Percentiles rank a stretch among this genome's conserved stretches.
These are phyloP conservation scores for Spilogale gracilis DNA, from an alignment of 2,113 vertebrate species.

Conservation along the genomic window DNA sequence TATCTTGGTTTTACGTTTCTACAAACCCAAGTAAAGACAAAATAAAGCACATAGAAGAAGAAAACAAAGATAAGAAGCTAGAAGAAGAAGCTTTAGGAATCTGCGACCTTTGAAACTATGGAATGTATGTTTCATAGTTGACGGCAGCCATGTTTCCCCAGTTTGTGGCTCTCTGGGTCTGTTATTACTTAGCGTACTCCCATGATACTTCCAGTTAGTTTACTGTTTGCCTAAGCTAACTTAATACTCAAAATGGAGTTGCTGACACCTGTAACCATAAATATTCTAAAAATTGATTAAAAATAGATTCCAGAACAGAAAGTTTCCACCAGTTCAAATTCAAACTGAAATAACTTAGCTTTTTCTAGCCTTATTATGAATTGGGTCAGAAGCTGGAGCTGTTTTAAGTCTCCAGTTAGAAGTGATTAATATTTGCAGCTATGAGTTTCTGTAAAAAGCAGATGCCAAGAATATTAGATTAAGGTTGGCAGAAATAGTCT, in stretches of 20 bases:
- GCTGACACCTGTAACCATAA: neutral
- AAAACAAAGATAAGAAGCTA: neutral
- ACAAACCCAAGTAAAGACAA: neutral
- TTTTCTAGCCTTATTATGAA: neutral
- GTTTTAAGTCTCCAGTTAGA: neutral
- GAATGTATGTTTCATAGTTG: neutral
- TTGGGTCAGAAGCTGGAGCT: neutral
- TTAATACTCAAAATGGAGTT: neutral
- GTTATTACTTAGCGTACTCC: neutral
- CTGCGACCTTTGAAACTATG: neutral
- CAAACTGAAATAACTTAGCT: neutral
- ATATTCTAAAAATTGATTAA: neutral
- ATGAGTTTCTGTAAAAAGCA: neutral
- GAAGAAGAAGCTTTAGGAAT: neutral
- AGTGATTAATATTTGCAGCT: neutral
- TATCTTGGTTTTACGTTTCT: neutral
- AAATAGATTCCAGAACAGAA: neutral
- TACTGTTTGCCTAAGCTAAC: neutral
- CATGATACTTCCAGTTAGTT: neutral
- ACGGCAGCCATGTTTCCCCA: neutral
- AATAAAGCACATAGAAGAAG: neutral
- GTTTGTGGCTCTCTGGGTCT: neutral
- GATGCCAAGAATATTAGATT: constrained; percentile 27
- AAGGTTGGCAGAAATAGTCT: neutral
- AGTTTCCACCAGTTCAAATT: neutral